Evolutionary conservation across 2,797 vertebrate genomes (phyloP).

Genomic region (Phylloscopus collybita): DNA sequence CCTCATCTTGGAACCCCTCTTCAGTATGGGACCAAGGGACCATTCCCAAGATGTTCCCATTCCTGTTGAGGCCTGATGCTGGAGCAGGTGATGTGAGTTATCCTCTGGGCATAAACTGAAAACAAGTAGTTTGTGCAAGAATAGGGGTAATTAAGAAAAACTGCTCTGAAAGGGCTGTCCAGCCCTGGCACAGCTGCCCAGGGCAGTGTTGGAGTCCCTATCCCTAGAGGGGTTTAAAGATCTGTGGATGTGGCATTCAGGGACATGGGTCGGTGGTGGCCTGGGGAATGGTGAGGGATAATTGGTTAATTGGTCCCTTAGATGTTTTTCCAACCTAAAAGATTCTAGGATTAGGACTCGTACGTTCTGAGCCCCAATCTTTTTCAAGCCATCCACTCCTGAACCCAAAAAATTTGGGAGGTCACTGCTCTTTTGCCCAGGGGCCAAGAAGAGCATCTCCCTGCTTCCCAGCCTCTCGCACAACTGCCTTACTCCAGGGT

Average conservation of each 20-base stretch:
- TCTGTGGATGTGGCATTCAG: fast-evolving
- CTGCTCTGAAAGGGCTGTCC: fast-evolving
- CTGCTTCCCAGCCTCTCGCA: not conserved
- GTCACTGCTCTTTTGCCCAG: not conserved
- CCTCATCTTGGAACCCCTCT: not conserved
- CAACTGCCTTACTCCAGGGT: not conserved
- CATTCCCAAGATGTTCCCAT: fast-evolving
- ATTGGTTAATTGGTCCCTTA: not conserved
- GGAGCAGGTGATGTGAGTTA: not conserved
- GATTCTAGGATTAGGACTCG: not conserved
- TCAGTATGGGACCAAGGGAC: not conserved
- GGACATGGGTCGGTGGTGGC: too few species aligned
- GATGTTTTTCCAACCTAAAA: not conserved
- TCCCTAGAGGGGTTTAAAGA: not conserved
- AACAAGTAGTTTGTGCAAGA: not conserved
- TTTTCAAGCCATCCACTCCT: not conserved
- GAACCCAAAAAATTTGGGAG: too few species aligned
- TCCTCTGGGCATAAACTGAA: not conserved
- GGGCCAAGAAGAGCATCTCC: not conserved
- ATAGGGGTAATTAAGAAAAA: not conserved
- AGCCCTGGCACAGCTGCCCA: not conserved
- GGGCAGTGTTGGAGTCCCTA: too few species aligned
- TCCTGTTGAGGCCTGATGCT: not conserved
- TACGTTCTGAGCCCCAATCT: not conserved
- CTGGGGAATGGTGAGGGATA: not conserved